Conservation (phyloP, 1,140 invertebrate species). For the Stratiolaelaps scimitus region DNA sequence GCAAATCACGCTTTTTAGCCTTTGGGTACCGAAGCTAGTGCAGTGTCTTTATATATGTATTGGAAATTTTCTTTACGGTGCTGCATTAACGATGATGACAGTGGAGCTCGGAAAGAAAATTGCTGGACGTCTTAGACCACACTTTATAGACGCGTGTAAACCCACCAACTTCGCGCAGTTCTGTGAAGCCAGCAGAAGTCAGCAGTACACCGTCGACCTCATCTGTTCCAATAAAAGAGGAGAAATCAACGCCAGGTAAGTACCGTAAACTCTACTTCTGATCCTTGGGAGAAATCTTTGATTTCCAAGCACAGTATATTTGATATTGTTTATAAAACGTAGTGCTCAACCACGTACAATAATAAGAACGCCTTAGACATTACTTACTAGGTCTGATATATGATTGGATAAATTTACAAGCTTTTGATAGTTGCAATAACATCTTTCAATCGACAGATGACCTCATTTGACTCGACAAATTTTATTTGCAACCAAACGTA, state of each 20-base stretch:
- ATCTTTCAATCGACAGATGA: no score
- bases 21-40: constrained; percentile 12
- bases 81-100: constrained; percentile 10
- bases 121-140: constrained; percentile 15
- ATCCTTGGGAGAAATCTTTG: no score
- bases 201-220: constrained; percentile 1
- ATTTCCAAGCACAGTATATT: no score
- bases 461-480: no score
- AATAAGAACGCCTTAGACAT: no score
- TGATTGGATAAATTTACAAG: no score
- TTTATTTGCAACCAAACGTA: no score
- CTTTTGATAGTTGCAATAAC: no score
- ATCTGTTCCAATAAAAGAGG: constrained; percentile 3
- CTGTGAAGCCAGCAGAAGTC: constrained; percentile 1
- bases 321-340: no score
- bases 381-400: no score
- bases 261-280: neutral
- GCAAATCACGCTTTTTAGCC: neutral
- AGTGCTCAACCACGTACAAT: no score
- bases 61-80: constrained; percentile 21
- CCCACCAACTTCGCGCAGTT: constrained; percentile 3
- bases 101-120: constrained; percentile 22
- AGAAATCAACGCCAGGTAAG: constrained; percentile 21
- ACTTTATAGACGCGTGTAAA: constrained; percentile 20
- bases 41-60: constrained; percentile 1